Evolutionary conservation across 2,113 vertebrate genomes (phyloP).

Genomic region (Alaudala cheleensis): DNA sequence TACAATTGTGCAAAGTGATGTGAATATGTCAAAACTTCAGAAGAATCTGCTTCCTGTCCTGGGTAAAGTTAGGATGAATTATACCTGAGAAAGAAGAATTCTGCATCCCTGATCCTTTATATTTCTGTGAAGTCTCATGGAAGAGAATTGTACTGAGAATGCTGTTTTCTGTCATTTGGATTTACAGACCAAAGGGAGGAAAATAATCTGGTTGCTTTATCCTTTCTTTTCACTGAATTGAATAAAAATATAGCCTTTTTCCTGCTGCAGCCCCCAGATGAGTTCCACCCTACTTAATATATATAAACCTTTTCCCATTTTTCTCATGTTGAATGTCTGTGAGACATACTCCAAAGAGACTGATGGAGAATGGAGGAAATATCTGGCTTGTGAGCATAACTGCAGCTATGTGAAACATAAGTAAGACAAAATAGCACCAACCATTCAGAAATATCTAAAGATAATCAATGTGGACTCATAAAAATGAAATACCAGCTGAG

Average conservation of each 20-base stretch:
- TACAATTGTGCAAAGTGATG: background rate
- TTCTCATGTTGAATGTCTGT: background rate
- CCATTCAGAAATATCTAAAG: constrained; percentile 56
- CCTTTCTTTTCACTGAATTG: background rate
- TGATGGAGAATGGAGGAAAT: background rate
- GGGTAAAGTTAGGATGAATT: background rate
- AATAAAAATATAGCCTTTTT: background rate
- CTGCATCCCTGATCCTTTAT: background rate
- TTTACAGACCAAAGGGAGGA: background rate
- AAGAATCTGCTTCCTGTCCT: background rate
- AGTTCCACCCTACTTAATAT: background rate
- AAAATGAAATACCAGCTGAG: constrained; percentile 10
- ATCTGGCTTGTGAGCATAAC: background rate
- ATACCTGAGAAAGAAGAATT: background rate
- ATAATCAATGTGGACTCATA: constrained; percentile 31
- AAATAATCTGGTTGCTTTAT: background rate
- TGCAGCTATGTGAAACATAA: constrained; percentile 20
- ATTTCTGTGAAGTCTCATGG: background rate
- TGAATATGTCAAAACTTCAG: background rate
- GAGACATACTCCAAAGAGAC: background rate
- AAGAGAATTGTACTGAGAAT: background rate
- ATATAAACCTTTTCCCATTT: background rate
- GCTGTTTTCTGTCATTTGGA: background rate
- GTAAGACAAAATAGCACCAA: constrained; percentile 21
- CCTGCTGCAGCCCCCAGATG: background rate